These are phyloP conservation scores for Erebia palarica DNA, from an alignment of 2,888 invertebrate genomes.

Conservation along the genomic window DNA sequence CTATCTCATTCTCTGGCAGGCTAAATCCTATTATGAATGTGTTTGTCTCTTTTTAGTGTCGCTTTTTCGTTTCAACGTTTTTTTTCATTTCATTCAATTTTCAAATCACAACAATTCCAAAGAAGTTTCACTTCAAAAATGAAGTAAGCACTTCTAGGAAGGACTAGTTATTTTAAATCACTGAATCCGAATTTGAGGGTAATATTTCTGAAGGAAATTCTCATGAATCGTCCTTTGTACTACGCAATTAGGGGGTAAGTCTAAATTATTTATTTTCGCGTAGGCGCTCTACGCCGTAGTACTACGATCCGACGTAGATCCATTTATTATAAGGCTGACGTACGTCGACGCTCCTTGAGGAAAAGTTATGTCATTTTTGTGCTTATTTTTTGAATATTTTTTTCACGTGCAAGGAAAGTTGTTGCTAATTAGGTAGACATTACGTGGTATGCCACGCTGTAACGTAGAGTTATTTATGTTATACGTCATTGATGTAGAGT, in stretches of 20 bases:
- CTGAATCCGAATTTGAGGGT: background rate
- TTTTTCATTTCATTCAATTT: too few relatives aligned
- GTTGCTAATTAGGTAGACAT: background rate
- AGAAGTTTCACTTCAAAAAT: background rate
- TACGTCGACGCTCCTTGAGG: conserved; percentile 25
- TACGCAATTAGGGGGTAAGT: conserved; percentile 40
- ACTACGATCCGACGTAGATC: conserved; percentile 47
- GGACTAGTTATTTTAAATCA: background rate
- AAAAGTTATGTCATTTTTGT: conserved; percentile 12
- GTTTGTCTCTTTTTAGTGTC: too few relatives aligned
- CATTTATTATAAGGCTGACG: conserved; percentile 33
- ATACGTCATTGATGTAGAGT: too few relatives aligned
- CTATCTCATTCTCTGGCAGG: too few relatives aligned
- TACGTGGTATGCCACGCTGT: background rate
- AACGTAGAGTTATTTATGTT: background rate
- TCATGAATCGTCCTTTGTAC: conserved; percentile 40
- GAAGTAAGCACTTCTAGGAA: background rate
- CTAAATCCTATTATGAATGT: too few relatives aligned
- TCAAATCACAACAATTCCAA: too few relatives aligned
- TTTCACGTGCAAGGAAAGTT: background rate
- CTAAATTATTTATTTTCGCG: conserved; percentile 47
- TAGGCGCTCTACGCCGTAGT: conserved; percentile 60
- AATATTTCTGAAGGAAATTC: conserved; percentile 35
- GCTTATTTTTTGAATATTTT: background rate
- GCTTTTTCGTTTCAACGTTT: too few relatives aligned